A percentile compares a stretch with the other conserved stretches of the same genome.
These are phyloP conservation scores for Escarpia spicata DNA, from an alignment of 2,888 invertebrate species.

Conservation along the genomic window DNA sequence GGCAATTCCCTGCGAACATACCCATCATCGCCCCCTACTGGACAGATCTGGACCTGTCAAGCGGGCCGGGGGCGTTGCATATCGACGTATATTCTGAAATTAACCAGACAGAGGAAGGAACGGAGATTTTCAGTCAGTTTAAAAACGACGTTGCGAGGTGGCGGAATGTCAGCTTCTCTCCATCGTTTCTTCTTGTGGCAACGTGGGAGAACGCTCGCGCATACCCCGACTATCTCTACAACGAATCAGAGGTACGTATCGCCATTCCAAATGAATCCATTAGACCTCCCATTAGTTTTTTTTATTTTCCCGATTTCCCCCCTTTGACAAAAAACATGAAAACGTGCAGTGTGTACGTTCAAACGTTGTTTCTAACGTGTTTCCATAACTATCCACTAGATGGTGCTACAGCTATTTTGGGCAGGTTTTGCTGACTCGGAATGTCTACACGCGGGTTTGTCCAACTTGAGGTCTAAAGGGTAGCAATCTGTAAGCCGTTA, in stretches of 20 bases:
- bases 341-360: no score
- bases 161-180: neutral
- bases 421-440: no score
- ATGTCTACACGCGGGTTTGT: no score
- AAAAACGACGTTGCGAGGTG: neutral
- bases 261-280: neutral
- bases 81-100: neutral
- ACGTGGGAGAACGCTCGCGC: neutral
- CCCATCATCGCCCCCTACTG: neutral
- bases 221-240: neutral
- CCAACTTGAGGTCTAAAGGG: no score
- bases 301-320: no score
- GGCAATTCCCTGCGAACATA: neutral
- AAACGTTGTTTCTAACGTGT: no score
- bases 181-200: neutral
- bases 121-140: neutral
- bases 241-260: neutral
- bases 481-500: no score
- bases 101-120: neutral
- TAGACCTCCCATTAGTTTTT: no score
- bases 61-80: neutral
- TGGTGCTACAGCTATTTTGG: no score
- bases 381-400: no score
- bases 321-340: no score
- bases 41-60: neutral